phyloP scores from a whole-genome alignment of 2,888 invertebrate species.

The Drosophila yooni region DNA sequence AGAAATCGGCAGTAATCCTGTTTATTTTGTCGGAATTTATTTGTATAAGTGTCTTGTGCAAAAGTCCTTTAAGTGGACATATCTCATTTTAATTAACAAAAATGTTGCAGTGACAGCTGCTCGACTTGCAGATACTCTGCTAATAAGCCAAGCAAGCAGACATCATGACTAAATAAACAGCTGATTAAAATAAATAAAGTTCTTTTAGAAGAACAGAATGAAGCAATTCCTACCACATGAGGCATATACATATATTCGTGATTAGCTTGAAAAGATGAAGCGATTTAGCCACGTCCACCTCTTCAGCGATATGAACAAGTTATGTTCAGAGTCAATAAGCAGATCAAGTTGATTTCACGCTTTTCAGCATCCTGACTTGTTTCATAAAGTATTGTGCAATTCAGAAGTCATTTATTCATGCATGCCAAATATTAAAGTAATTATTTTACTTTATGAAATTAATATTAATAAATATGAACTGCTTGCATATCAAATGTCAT shows the following conservation, averaged over 20 bases:
- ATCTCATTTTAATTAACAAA: slow-evolving; percentile 2
- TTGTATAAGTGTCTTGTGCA: slow-evolving; percentile 1
- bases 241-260: background rate
- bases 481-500: rapidly evolving
- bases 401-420: too few relatives aligned
- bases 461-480: background rate
- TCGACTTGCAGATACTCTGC: background rate
- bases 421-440: background rate
- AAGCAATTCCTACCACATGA: background rate
- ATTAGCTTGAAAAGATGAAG: background rate
- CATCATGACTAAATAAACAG: rapidly evolving
- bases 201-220: background rate
- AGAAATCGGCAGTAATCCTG: slow-evolving; percentile 7
- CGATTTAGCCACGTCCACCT: background rate
- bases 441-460: background rate
- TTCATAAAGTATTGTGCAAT: too few relatives aligned
- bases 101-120: rapidly evolving
- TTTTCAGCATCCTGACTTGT: too few relatives aligned
- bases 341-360: background rate
- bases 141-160: background rate
- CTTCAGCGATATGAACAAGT: too few relatives aligned
- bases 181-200: background rate
- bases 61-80: background rate
- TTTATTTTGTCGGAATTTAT: slow-evolving; percentile 24
- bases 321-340: background rate